Evolutionary conservation across 2,113 vertebrate species (phyloP).

Genomic region (Carlito syrichta): DNA sequence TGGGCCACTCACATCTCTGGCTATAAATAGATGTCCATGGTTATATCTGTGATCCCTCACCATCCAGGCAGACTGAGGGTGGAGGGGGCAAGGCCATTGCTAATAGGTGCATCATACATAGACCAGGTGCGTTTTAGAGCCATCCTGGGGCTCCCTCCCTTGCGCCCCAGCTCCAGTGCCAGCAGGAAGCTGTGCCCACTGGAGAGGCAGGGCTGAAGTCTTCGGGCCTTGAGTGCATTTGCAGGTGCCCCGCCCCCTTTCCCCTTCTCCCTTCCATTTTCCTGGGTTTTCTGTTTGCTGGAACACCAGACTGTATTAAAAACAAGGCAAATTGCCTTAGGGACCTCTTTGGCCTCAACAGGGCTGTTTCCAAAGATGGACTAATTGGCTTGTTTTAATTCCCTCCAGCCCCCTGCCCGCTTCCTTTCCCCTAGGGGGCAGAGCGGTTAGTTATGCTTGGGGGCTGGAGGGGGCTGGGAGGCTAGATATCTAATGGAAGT

Average conservation of each 20-base stretch:
- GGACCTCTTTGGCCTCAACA: conserved; percentile 49
- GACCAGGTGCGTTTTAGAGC: conserved; percentile 49
- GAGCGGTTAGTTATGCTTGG: not conserved
- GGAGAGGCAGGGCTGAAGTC: not conserved
- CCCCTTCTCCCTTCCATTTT: not conserved
- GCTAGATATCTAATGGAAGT: not conserved
- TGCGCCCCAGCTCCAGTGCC: not conserved
- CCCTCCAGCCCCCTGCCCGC: not conserved
- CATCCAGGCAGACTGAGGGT: not conserved
- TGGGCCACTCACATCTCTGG: conserved; percentile 32
- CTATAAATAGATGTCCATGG: conserved; percentile 61
- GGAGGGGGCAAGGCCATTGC: conserved; percentile 10
- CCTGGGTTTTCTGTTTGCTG: conserved; percentile 39
- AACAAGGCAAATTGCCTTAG: conserved; percentile 43
- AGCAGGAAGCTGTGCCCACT: not conserved
- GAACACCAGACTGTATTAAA: conserved; percentile 20
- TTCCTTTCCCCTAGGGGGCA: not conserved
- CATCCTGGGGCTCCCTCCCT: not conserved
- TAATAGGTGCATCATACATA: conserved; percentile 68
- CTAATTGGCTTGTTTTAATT: conserved; percentile 71
- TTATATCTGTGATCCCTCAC: conserved; percentile 30
- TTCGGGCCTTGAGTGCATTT: conserved; percentile 7
- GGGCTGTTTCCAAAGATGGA: conserved; percentile 60
- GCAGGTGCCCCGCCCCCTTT: not conserved
- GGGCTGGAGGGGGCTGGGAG: not conserved